Evolutionary conservation across 1,140 invertebrate genomes (phyloP).

Genomic region (Trichoplusia ni): DNA sequence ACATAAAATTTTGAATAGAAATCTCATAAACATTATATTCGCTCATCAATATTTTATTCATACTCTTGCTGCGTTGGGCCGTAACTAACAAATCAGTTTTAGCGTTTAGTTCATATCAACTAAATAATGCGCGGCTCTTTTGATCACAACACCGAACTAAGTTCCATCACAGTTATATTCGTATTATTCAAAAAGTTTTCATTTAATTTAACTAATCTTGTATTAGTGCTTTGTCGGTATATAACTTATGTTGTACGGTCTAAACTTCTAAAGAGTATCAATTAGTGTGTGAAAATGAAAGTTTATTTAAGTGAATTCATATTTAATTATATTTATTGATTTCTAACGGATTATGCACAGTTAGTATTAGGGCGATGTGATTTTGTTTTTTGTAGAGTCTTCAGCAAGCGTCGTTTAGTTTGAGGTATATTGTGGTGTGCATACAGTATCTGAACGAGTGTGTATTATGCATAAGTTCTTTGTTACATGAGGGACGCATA

Average conservation of each 20-base stretch:
- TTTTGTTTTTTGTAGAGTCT: no score
- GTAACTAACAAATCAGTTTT: constrained; percentile 36
- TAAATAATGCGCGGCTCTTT: constrained; percentile 19
- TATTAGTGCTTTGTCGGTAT: constrained; percentile 25
- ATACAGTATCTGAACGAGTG: no score
- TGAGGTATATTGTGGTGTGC: no score
- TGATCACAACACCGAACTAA: constrained; percentile 19
- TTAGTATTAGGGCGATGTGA: constrained; percentile 3
- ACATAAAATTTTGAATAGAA: constrained; percentile 10
- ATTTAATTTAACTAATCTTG: constrained; percentile 29
- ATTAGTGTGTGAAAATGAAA: constrained; percentile 20
- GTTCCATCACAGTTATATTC: constrained; percentile 26
- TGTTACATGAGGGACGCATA: no score
- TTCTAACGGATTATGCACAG: not conserved
- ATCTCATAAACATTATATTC: constrained; percentile 25
- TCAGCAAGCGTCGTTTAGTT: no score
- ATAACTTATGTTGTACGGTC: constrained; percentile 4
- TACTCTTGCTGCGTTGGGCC: not conserved
- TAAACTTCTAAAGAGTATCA: constrained; percentile 25
- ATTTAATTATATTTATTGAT: constrained; percentile 1
- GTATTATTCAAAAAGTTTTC: constrained; percentile 20
- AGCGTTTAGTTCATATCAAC: constrained; percentile 24
- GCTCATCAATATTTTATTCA: constrained; percentile 31
- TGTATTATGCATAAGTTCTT: no score
- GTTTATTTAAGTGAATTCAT: constrained; percentile 14